Percentiles rank a stretch among this genome's conserved stretches.
Evolutionary conservation across 2,797 vertebrate genomes (phyloP).

Genomic region (Paratrypauchen microcephalus): DNA sequence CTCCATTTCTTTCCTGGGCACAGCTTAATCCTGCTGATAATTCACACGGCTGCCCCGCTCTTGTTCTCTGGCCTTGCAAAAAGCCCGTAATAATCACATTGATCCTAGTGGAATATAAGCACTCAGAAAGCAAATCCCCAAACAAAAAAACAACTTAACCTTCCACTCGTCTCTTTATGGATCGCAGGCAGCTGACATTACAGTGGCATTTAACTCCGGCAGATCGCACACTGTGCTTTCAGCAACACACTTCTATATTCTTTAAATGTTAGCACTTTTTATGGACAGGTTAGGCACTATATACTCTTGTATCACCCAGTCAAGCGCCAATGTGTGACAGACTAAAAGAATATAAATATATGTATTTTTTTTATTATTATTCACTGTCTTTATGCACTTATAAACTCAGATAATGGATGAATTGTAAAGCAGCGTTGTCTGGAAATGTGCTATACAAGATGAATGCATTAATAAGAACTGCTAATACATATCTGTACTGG

Average conservation of each 20-base stretch:
- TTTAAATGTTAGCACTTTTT: slow-evolving; percentile 53
- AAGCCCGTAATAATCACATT: slow-evolving; percentile 24
- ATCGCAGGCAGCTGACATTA: slow-evolving; percentile 77
- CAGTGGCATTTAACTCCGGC: slow-evolving; percentile 76
- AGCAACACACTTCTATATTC: slow-evolving; percentile 57
- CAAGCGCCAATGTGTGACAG: slow-evolving; percentile 25
- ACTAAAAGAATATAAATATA: neutral
- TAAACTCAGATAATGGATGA: no score
- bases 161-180: slow-evolving; percentile 61
- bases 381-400: no score
- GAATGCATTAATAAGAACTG: no score
- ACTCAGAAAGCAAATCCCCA: neutral
- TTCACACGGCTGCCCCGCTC: slow-evolving; percentile 9
- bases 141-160: slow-evolving; percentile 56
- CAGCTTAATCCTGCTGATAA: slow-evolving; percentile 15
- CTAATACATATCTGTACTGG: no score
- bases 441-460: no score
- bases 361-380: no score
- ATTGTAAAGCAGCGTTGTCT: no score
- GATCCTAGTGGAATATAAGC: slow-evolving; percentile 11
- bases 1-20: slow-evolving; percentile 18
- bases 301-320: slow-evolving; percentile 38
- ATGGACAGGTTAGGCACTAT: slow-evolving; percentile 29
- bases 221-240: slow-evolving; percentile 64
- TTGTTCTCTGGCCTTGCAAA: slow-evolving; percentile 8